Percentiles rank a stretch among this genome's conserved stretches.
phyloP scores from a whole-genome alignment of 2,113 vertebrate genomes.

The Melozone crissalis region DNA sequence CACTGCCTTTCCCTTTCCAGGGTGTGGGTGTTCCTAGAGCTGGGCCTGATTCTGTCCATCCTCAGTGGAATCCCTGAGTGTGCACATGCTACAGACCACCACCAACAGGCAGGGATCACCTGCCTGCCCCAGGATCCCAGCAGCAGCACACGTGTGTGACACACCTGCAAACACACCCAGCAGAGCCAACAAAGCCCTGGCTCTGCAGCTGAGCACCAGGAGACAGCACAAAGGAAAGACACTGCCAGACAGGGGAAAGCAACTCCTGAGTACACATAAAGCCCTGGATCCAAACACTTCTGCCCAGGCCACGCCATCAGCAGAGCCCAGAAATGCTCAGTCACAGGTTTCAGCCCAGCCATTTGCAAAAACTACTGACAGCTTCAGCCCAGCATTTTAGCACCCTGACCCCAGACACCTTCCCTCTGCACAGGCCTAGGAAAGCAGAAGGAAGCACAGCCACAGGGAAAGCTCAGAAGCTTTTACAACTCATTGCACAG shows the following conservation, averaged over 20 bases:
- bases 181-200: accelerated
- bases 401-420: not conserved
- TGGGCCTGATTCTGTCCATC: not conserved
- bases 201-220: not conserved
- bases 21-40: not conserved
- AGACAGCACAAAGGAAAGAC: not conserved
- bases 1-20: not conserved
- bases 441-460: not conserved
- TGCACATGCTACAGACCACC: accelerated
- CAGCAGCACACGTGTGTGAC: accelerated
- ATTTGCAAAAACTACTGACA: not conserved
- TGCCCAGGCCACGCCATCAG: not conserved
- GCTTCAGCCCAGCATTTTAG: not conserved
- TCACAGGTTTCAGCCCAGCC: not conserved
- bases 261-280: not conserved
- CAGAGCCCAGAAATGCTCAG: not conserved
- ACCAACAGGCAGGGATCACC: not conserved
- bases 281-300: not conserved
- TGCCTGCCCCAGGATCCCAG: not conserved
- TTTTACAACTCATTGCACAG: not conserved
- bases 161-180: not conserved
- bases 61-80: not conserved
- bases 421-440: not conserved
- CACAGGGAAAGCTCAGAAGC: not conserved
- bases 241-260: not conserved